Base-by-base conservation (phyloP, 2,888 invertebrate genomes). In the Hanleya hanleyi region DNA sequence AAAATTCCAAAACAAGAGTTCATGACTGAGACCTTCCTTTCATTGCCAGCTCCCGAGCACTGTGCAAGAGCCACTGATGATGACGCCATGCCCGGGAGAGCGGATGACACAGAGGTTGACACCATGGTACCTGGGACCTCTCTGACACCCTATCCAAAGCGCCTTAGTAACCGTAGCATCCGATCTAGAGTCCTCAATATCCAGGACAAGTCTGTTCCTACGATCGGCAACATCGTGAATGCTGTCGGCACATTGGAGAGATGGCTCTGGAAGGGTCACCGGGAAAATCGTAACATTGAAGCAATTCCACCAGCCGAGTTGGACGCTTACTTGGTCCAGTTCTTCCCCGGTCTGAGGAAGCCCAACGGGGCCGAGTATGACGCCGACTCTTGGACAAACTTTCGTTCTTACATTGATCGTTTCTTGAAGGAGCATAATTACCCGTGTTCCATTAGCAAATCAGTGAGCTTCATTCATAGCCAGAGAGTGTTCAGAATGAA, bases 381-480 rank as follows among this genome's bases (percentile, higher is more conserved):
- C 29, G 57, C 57, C 12, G 57, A 57, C 29, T 57, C 57, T 9
- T 57, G 57, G 57, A 57, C 57, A 26, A 57, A 57, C 29, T 57
- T 29, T 26, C 57, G 57, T 29, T 57, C 57, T 32, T 57, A 57
- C 57, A 4, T 57, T 22, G 57, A 57, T 26, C 57, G 57, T 3
- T 57, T 57, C 57, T 29, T 57, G 29, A 57, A 57, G 32, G 57
- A 57, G 9, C 22, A 57, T 15, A 57, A 57, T 32, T 57, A 57
- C 29, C 57, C 57, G 57, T 57, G 57, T 26, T 57, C 57, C 2
- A 29, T 57, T 15, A 57, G 57, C 29, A 57, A 29, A 29, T 57
- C 57, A 2, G 57, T 57, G 32, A 29, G 12, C 3, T 57, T 57
- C 32, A 32, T 26, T 15, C 15, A 29, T 15, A 57, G 57, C 29